phyloP scores from a whole-genome alignment of 1,140 invertebrate genomes.

The Drosophila sproati region DNA sequence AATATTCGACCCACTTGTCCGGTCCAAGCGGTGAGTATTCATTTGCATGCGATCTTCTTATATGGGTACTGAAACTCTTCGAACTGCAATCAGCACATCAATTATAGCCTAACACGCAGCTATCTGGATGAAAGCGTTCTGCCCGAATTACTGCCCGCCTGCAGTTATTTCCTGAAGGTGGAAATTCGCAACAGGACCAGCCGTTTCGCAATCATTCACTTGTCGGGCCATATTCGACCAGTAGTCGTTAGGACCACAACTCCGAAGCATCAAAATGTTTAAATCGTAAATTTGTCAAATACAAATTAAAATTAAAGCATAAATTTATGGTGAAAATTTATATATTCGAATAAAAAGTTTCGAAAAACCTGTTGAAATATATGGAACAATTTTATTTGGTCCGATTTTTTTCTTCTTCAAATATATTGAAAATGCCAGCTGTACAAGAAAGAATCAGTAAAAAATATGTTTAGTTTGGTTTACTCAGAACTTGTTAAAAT shows the following conservation, averaged over 20 bases:
- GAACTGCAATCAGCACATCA: constrained; percentile 41
- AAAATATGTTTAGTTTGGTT: too few relatives aligned
- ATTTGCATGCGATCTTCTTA: background rate
- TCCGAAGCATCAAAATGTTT: background rate
- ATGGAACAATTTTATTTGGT: too few relatives aligned
- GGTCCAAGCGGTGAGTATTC: constrained; percentile 48
- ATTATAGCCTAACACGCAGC: constrained; percentile 51
- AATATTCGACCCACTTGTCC: constrained; percentile 48
- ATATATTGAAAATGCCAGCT: too few relatives aligned
- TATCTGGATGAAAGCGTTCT: constrained; percentile 57
- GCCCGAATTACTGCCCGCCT: constrained; percentile 61
- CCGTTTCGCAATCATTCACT: constrained; percentile 34
- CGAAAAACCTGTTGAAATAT: too few relatives aligned
- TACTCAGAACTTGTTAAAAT: too few relatives aligned
- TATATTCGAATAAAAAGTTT: too few relatives aligned
- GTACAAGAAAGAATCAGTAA: too few relatives aligned
- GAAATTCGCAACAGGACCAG: constrained; percentile 43
- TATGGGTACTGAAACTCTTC: background rate
- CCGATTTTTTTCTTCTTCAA: too few relatives aligned
- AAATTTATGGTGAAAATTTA: too few relatives aligned
- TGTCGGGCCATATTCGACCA: constrained; percentile 40
- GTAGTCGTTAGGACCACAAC: background rate
- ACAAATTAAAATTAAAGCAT: background rate
- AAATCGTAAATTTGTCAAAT: background rate
- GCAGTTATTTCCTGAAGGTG: constrained; percentile 46